Conservation (phyloP, 2,888 invertebrate species). For the Ectemnius cavifrons region DNA sequence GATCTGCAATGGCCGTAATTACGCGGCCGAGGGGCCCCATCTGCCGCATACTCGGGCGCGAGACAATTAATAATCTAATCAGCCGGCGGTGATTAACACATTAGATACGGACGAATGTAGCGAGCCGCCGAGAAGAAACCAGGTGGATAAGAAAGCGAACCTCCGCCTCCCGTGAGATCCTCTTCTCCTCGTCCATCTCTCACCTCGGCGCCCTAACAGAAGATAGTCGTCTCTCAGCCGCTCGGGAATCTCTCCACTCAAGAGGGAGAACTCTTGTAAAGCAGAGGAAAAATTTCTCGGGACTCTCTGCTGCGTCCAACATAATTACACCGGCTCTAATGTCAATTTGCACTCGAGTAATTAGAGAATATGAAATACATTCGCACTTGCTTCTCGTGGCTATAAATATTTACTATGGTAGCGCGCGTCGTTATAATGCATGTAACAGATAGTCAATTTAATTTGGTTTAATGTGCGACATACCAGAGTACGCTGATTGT, state of each 20-base stretch:
- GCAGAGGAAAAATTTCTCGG: too few species aligned
- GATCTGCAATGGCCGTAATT: conserved; percentile 73
- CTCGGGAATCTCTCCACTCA: too few species aligned
- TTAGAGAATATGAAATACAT: background rate
- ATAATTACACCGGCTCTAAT: too few species aligned
- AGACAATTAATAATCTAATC: conserved; percentile 63
- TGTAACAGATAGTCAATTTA: background rate
- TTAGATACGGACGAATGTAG: conserved; percentile 55
- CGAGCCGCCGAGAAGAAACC: conserved; percentile 32
- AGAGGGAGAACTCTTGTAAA: too few species aligned
- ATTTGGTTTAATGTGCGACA: background rate
- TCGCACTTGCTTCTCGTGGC: background rate
- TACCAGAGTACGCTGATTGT: background rate
- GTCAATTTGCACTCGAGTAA: background rate
- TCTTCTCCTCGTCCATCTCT: too few species aligned
- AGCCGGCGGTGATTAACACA: conserved; percentile 57
- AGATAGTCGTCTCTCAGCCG: too few species aligned
- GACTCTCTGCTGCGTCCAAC: too few species aligned
- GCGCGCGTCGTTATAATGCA: background rate
- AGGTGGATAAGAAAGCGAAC: conserved; percentile 45
- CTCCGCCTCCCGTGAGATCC: conserved; percentile 18
- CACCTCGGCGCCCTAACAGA: too few species aligned
- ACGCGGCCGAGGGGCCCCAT: conserved; percentile 61
- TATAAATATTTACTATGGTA: background rate
- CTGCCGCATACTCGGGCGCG: conserved; percentile 31